Evolutionary conservation across 1,140 invertebrate genomes (phyloP).

Genomic region (Hesperophylax magnus): DNA sequence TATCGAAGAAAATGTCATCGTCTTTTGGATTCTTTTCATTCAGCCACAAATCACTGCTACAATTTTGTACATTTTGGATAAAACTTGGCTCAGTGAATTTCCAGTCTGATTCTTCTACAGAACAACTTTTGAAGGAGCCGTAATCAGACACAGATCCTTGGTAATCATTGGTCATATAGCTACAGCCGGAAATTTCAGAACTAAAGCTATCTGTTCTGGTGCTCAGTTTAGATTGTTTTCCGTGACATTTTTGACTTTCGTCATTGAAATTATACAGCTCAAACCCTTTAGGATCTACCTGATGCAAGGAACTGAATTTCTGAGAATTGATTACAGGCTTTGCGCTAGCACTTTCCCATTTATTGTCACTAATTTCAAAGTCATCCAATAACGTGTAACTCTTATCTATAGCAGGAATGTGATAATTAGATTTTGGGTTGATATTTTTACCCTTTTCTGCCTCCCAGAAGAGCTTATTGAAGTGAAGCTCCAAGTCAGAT

Average conservation of each 20-base stretch:
- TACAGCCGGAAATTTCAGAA: constrained; percentile 48
- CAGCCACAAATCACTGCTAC: constrained; percentile 19
- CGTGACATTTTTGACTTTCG: neutral
- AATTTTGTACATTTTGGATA: neutral
- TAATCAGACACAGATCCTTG: constrained; percentile 44
- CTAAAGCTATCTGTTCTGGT: constrained; percentile 47
- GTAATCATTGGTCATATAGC: constrained; percentile 33
- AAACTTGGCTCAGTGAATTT: constrained; percentile 23
- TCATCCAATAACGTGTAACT: constrained; percentile 34
- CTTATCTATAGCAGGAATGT: constrained; percentile 13
- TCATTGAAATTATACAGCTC: neutral
- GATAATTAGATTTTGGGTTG: constrained; percentile 6
- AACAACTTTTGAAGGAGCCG: constrained; percentile 39
- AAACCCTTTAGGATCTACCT: neutral
- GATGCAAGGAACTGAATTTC: neutral
- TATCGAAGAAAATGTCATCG: constrained; percentile 35
- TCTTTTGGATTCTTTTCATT: constrained; percentile 41
- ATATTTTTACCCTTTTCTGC: constrained; percentile 48
- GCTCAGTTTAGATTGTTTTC: constrained; percentile 4
- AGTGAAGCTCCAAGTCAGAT: constrained; percentile 53
- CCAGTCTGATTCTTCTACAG: constrained; percentile 9
- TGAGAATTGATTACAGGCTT: neutral
- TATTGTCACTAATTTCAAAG: neutral
- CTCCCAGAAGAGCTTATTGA: constrained; percentile 57
- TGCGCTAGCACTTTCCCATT: neutral